These are phyloP conservation scores for Megalops atlanticus DNA, from an alignment of 2,113 vertebrate species.

Conservation along the genomic window DNA sequence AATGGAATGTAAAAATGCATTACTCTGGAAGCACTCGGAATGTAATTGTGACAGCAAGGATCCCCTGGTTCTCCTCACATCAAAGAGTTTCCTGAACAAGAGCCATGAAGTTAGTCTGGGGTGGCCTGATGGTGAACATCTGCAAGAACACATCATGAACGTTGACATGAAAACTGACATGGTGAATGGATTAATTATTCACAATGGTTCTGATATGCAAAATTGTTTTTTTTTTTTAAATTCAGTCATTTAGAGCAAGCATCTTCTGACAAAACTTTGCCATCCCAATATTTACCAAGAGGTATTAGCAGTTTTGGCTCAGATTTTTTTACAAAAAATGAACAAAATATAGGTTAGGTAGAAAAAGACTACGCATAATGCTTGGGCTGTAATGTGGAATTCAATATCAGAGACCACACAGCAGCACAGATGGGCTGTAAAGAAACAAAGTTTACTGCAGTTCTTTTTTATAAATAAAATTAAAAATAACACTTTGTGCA, in stretches of 20 bases:
- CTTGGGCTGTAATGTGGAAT: no score
- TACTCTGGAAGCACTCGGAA: not conserved
- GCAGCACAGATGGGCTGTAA: no score
- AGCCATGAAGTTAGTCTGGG: not conserved
- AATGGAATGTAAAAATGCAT: conserved; percentile 8
- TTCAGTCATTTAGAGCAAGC: not conserved
- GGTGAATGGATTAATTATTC: not conserved
- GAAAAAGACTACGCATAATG: no score
- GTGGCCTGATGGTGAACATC: not conserved
- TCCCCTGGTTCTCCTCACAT: not conserved
- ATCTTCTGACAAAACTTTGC: not conserved
- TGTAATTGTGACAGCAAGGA: not conserved
- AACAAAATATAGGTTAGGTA: no score
- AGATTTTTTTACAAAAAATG: no score
- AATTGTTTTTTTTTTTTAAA: not conserved
- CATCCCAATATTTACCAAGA: not conserved
- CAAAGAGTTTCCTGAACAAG: not conserved
- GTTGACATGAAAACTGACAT: not conserved
- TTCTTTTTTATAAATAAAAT: no score
- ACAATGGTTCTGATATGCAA: not conserved
- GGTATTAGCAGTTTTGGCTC: no score
- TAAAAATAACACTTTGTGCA: no score
- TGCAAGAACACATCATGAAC: not conserved
- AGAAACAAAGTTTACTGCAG: no score
- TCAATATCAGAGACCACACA: no score